Base-by-base conservation (phyloP, 2,113 vertebrate genomes). In the Charadrius vociferus region DNA sequence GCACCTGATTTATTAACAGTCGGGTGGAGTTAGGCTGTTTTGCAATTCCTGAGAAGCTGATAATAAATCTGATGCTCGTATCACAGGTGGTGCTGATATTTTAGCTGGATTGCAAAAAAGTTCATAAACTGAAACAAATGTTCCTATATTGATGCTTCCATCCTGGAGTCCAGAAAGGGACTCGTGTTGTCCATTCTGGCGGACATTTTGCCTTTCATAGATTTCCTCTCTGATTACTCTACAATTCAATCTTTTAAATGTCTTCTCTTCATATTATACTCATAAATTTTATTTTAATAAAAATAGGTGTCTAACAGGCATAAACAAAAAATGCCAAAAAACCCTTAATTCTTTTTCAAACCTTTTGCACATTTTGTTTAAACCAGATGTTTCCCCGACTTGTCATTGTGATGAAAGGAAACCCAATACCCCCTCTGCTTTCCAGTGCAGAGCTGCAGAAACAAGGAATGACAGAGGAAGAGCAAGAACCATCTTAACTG, bases 251-350 rank as follows among this genome's bases (percentile, higher is more conserved):
- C 92, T 91, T 92, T 95, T 68, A 88, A 93, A 95, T 68, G 47
- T 86, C 94, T 95, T 95, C 73, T 72, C 93, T 94, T 84, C 74
- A 92, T 71, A 96, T 93, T 96, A 95, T 91, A 93, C 92, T 96
- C 96, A 94, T 98, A 98, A 97, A 98, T 98, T 98, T 97, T 94
- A 97, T 96, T 98, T 98, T 97, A 97, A 98, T 98, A 98, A 98
- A 97, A 98, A 95, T 84, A 85, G 32, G 86, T 96, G 95, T 93
- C 96, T 95, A 95, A 87, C 59, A 84, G 96, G 86, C 94, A 98
- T 97, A 97, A 94, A 94, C 92, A 97, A 96, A 58, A 70, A 71
- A 81, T 86, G 90, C 77, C 56, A 61, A 83, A 73, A 58, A 13
- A 3, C 2, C 66, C 77, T 78, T 91, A 81, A 94, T 92, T 88